Conservation (phyloP, 2,888 invertebrate genomes). For the Rhingia rostrata region DNA sequence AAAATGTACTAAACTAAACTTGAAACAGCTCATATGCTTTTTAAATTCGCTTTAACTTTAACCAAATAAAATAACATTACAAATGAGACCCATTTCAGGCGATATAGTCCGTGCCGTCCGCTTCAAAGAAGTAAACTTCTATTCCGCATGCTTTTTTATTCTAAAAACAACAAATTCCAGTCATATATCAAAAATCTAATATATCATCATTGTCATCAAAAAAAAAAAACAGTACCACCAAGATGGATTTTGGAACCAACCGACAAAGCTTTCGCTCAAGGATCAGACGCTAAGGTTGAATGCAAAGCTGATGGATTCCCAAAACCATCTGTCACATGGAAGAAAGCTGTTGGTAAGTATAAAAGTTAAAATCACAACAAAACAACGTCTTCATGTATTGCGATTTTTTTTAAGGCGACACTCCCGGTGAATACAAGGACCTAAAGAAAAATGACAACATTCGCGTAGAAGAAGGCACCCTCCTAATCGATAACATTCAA, state of each 20-base stretch:
- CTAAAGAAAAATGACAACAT: slow-evolving; percentile 95
- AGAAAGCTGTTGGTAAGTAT: slow-evolving; percentile 94
- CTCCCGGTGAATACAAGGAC: slow-evolving; percentile 96
- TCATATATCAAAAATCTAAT: slow-evolving; percentile 37
- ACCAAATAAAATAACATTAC: slow-evolving; percentile 1
- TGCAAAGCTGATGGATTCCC: slow-evolving; percentile 98
- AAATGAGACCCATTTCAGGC: slow-evolving; percentile 75
- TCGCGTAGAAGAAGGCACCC: slow-evolving; percentile 96
- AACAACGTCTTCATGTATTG: not conserved
- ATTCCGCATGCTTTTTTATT: slow-evolving; percentile 78
- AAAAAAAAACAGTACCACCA: slow-evolving; percentile 90
- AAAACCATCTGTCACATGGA: slow-evolving; percentile 96
- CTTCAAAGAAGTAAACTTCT: slow-evolving; percentile 51
- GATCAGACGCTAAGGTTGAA: slow-evolving; percentile 96
- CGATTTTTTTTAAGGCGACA: slow-evolving; percentile 86
- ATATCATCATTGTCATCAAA: slow-evolving; percentile 51
- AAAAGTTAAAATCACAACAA: not conserved
- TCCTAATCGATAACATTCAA: slow-evolving; percentile 94
- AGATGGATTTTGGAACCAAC: slow-evolving; percentile 98
- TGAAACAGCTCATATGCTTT: slow-evolving; percentile 16
- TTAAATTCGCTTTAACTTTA: slow-evolving; percentile 30
- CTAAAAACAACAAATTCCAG: not conserved
- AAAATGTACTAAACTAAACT: not conserved
- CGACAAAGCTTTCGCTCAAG: slow-evolving; percentile 97
- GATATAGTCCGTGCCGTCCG: slow-evolving; percentile 79